These are phyloP conservation scores for Sitobion miscanthi DNA, from an alignment of 1,140 invertebrate species.

Conservation along the genomic window DNA sequence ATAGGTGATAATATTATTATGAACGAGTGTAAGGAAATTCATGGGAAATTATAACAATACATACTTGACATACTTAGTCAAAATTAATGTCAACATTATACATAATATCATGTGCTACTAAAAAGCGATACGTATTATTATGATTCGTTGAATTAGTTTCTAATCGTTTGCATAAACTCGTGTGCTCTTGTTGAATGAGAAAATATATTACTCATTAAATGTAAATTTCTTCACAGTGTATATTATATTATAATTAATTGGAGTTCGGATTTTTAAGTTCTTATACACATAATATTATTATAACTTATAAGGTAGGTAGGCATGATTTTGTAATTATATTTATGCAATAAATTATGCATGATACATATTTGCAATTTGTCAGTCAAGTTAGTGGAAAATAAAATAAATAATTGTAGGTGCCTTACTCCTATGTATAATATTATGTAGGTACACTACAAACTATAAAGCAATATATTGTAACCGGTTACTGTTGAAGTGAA, in stretches of 20 bases:
- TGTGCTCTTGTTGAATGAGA: background rate
- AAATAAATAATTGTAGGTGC: background rate
- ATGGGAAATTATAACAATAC: too few relatives aligned
- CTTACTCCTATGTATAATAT: background rate
- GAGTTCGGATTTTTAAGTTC: background rate
- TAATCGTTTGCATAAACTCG: background rate
- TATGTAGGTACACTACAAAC: background rate
- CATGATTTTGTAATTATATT: background rate
- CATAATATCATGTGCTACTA: background rate
- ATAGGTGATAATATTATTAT: too few relatives aligned
- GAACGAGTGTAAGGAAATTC: too few relatives aligned
- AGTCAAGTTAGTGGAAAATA: background rate
- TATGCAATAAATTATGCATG: background rate
- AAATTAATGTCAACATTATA: too few relatives aligned
- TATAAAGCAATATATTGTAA: background rate
- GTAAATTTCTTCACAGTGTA: background rate
- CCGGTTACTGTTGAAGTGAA: background rate
- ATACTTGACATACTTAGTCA: too few relatives aligned
- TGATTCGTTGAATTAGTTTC: background rate
- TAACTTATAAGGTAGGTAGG: background rate
- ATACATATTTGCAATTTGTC: background rate
- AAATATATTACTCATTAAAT: constrained; percentile 3
- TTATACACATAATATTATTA: background rate
- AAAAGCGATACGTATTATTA: background rate
- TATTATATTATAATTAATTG: background rate